Evolutionary conservation across 2,888 invertebrate species (phyloP), one percentile per base, ranked within the genome.

Genomic region (Leptopilina myrica): DNA sequence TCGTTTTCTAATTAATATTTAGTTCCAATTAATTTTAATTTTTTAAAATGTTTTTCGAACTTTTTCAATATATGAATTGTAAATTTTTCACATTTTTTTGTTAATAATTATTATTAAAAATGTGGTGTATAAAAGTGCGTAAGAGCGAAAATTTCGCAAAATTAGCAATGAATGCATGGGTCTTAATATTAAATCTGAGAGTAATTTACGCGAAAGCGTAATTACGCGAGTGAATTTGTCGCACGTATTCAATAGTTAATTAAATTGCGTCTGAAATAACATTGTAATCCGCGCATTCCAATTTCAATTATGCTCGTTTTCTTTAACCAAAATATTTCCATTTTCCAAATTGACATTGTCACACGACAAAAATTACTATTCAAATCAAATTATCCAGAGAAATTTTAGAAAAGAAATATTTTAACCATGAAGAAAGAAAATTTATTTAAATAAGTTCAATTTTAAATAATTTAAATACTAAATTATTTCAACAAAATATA

Each of bases 141-240:
- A 46, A 66, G 43, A 66, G 66, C 46, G 43, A 66, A 46, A 40
- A 43, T 12, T 12, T 53, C 53, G 33, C 11, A 67, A 33, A 33
- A 67, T 73, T 73, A 33, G n/a, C n/a, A 2, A 73, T 56, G 56
- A 33, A 56, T 73, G 53, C 33, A 56, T 73, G 53, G 33, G 73
- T 56, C 53, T 33, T 69, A 65, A 65, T 15, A 67, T 46, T 67
- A 67, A 67, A 20, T 46, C 46, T 67, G 12, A 67, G 20, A 67
- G 12, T 26, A 67, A 67, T 49, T 49, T 26, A 67, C 49, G 49
- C n/a, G 49, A 69, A 69, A 26, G 26, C 20, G 49, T 49, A 69
- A 73, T 56, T 73, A 40, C 64, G 49, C 12, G 33, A 56, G 26
- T 33, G 56, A 73, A 26, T 53, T 33, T 53, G 8, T 53, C 26